These are phyloP conservation scores for Potamarius usumacintae DNA, from an alignment of 2,113 vertebrate species.

Conservation along the genomic window DNA sequence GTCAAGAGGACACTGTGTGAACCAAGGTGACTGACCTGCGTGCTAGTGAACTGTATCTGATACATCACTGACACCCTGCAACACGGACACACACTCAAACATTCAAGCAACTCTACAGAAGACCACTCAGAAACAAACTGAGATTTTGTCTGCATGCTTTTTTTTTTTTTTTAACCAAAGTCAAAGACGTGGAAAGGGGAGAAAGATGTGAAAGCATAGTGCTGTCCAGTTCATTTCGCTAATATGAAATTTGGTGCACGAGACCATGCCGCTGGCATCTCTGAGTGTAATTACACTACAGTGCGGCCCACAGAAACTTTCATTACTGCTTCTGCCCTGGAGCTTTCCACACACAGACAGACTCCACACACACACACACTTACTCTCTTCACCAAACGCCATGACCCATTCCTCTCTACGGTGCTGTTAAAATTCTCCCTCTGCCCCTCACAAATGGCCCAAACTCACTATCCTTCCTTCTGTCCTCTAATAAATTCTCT, in stretches of 20 bases:
- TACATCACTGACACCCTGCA: background rate
- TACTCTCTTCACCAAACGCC: background rate
- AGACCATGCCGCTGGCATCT: slow-evolving; percentile 37
- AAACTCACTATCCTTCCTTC: slow-evolving; percentile 6
- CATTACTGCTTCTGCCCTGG: slow-evolving; percentile 47
- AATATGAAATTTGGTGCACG: slow-evolving; percentile 33
- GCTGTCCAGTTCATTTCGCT: slow-evolving; percentile 38
- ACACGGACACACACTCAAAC: slow-evolving; percentile 8
- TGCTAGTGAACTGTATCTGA: slow-evolving; percentile 9
- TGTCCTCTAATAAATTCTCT: slow-evolving; percentile 31
- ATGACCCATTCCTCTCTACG: slow-evolving; percentile 35
- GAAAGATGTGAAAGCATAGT: slow-evolving; percentile 13
- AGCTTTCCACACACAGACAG: slow-evolving; percentile 42
- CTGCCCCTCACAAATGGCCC: background rate
- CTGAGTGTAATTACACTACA: slow-evolving; percentile 48
- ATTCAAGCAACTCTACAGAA: background rate
- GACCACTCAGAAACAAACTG: background rate
- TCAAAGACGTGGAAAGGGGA: background rate
- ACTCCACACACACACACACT: background rate
- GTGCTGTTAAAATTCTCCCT: slow-evolving; percentile 29
- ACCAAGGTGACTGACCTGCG: slow-evolving; percentile 14
- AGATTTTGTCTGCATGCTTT: background rate
- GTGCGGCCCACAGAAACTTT: slow-evolving; percentile 48
- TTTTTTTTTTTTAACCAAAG: background rate
- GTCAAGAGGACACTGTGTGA: background rate